These are phyloP conservation scores for Cebidichthys violaceus DNA, from an alignment of 2,113 vertebrate species.

Conservation along the genomic window DNA sequence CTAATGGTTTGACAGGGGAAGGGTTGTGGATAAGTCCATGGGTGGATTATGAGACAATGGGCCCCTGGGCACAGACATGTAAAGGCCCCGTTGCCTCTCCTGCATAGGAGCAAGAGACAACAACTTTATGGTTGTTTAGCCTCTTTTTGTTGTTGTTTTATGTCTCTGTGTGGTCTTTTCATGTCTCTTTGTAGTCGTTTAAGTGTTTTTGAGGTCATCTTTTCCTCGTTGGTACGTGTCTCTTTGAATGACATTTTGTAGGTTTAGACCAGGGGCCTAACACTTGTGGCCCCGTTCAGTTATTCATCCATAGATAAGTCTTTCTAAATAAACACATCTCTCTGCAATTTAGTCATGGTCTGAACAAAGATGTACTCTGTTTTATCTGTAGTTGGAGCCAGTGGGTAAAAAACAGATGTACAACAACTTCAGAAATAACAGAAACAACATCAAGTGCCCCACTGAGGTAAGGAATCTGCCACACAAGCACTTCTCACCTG, in stretches of 20 bases:
- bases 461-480: slow-evolving; percentile 83
- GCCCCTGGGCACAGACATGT: background rate
- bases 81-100: background rate
- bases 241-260: background rate
- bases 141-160: background rate
- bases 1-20: slow-evolving; percentile 39
- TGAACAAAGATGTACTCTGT: slow-evolving; percentile 34
- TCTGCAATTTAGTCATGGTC: slow-evolving; percentile 2
- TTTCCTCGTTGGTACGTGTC: background rate
- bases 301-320: background rate
- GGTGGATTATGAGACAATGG: background rate
- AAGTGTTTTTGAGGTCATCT: background rate
- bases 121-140: background rate
- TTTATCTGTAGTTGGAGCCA: slow-evolving; percentile 88
- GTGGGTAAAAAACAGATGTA: slow-evolving; percentile 88
- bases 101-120: background rate
- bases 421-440: slow-evolving; percentile 88
- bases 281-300: background rate
- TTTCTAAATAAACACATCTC: background rate
- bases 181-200: background rate
- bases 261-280: too few relatives aligned
- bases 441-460: slow-evolving; percentile 89
- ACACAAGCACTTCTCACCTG: background rate
- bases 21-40: background rate
- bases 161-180: background rate